These are phyloP conservation scores for Aspidoscelis tigris DNA, from an alignment of 2,113 vertebrate genomes.

Conservation along the genomic window DNA sequence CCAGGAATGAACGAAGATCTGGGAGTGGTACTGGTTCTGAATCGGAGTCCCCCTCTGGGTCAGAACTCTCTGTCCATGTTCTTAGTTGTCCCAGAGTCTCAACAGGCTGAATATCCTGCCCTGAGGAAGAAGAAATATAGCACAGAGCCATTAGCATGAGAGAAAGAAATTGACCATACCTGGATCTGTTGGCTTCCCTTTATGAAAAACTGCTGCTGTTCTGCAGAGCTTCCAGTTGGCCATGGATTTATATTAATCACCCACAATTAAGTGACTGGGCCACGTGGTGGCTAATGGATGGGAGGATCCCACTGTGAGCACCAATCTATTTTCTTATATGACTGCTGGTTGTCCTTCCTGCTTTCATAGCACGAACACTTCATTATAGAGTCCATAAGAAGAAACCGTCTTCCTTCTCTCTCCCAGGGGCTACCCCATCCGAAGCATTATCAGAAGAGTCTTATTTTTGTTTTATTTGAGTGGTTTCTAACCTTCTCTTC, in stretches of 20 bases:
- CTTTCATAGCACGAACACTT: neutral
- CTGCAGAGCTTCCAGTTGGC: constrained; percentile 34
- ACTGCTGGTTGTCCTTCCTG: neutral
- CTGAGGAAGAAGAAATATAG: neutral
- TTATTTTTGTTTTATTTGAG: too few species aligned
- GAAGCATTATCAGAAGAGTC: too few species aligned
- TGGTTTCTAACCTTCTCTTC: too few species aligned
- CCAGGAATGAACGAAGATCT: too few species aligned
- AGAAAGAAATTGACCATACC: neutral
- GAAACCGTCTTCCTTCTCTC: too few species aligned
- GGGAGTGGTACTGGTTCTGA: too few species aligned
- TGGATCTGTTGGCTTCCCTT: neutral
- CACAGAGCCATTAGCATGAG: neutral
- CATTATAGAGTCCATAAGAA: neutral
- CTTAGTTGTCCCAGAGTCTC: too few species aligned
- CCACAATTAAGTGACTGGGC: constrained; percentile 62
- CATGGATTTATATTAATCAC: constrained; percentile 54
- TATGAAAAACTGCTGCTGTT: neutral
- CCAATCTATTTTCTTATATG: neutral
- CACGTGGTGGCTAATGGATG: constrained; percentile 62
- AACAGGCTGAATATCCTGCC: too few species aligned
- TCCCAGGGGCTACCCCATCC: too few species aligned
- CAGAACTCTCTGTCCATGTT: too few species aligned
- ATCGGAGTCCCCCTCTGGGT: neutral
- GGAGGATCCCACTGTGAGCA: constrained; percentile 50